Evolutionary conservation across 2,797 vertebrate genomes (phyloP).

Genomic region (Enteromius thamalakanensis): DNA sequence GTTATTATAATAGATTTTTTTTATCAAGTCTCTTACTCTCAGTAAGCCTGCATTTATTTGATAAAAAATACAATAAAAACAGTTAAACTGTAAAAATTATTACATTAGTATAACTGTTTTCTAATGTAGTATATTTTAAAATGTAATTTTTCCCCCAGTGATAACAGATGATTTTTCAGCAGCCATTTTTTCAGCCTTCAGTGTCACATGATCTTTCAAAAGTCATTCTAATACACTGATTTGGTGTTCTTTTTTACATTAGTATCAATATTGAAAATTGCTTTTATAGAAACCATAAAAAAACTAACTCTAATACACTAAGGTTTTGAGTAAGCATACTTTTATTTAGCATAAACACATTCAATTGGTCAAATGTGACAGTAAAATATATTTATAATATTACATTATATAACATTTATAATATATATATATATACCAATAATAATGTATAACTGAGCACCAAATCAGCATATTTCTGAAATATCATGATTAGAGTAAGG

Average conservation of each 20-base stretch:
- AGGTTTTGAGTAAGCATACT: background rate
- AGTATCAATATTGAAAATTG: background rate
- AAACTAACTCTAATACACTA: background rate
- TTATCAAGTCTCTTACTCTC: no score
- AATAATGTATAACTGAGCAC: background rate
- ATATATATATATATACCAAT: background rate
- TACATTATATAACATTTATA: background rate
- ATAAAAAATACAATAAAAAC: background rate
- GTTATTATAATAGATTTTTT: no score
- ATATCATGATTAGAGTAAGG: background rate
- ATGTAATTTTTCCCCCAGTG: background rate
- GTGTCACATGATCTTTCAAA: background rate
- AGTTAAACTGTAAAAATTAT: background rate
- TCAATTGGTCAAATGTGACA: background rate
- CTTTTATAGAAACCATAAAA: background rate
- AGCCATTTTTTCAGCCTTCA: background rate
- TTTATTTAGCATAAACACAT: background rate
- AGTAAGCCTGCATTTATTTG: background rate
- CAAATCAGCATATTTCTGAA: background rate
- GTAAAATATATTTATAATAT: background rate
- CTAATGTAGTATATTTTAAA: no score
- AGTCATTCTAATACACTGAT: background rate
- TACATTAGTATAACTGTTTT: background rate
- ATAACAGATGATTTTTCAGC: background rate
- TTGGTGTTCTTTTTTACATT: background rate